Percentiles rank a stretch among this genome's conserved stretches.
Conservation (phyloP, 2,113 vertebrate genomes). For the Perca flavescens region DNA sequence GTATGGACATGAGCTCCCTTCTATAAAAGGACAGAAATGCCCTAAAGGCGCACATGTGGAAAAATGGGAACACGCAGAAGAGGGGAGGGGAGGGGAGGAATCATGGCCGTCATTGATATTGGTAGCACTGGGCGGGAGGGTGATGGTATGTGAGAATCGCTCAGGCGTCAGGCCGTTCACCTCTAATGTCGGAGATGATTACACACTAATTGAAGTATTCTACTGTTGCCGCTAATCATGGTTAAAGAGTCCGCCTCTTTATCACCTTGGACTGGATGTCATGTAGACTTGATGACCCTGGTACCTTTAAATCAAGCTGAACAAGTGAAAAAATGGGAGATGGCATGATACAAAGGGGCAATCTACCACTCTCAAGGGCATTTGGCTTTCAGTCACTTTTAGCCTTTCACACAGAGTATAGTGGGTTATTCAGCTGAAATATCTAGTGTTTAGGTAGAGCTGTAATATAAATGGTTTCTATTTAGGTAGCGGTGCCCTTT, state of each 20-base stretch:
- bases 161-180: slow-evolving; percentile 75
- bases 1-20: slow-evolving; percentile 57
- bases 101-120: slow-evolving; percentile 57
- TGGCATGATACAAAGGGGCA: slow-evolving; percentile 35
- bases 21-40: slow-evolving; percentile 72
- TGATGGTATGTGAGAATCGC: slow-evolving; percentile 76
- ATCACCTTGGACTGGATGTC: slow-evolving; percentile 58
- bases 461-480: slow-evolving; percentile 16
- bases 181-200: slow-evolving; percentile 81
- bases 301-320: slow-evolving; percentile 66
- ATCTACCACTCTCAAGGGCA: slow-evolving; percentile 54
- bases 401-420: slow-evolving; percentile 26
- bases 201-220: slow-evolving; percentile 77
- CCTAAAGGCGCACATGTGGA: slow-evolving; percentile 61
- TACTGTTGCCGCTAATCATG: slow-evolving; percentile 70
- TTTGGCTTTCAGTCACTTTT: slow-evolving; percentile 49
- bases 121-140: slow-evolving; percentile 39
- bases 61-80: slow-evolving; percentile 8
- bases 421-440: slow-evolving; percentile 24
- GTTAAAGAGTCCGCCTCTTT: slow-evolving; percentile 60
- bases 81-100: slow-evolving; percentile 2
- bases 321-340: slow-evolving; percentile 29
- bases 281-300: slow-evolving; percentile 50
- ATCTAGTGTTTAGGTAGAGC: slow-evolving; percentile 10
- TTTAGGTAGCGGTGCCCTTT: background rate